Percentiles rank a stretch among this genome's conserved stretches.
Evolutionary conservation across 2,797 vertebrate genomes (phyloP).

Genomic region (Sebastes vulpes): DNA sequence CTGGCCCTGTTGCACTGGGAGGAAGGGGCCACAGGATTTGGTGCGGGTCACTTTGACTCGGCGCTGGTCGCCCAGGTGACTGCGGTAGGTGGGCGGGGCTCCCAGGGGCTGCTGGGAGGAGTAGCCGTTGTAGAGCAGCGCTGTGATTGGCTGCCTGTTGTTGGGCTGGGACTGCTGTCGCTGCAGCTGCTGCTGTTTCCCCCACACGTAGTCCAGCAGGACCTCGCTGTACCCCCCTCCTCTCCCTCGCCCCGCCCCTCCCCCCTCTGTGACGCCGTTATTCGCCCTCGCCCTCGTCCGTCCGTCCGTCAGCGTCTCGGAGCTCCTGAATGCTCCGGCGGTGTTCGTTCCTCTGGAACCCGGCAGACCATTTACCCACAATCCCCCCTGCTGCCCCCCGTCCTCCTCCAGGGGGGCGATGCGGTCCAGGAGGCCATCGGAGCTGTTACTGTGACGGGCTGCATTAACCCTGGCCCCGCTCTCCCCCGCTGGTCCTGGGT

Average conservation of each 20-base stretch:
- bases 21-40: slow-evolving; percentile 89
- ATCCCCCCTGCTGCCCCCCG: slow-evolving; percentile 9
- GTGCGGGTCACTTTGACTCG: slow-evolving; percentile 85
- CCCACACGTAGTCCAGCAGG: slow-evolving; percentile 89
- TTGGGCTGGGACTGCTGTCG: slow-evolving; percentile 70
- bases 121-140: slow-evolving; percentile 59
- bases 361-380: slow-evolving; percentile 31
- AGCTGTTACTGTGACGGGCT: slow-evolving; percentile 88
- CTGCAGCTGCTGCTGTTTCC: slow-evolving; percentile 84
- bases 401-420: slow-evolving; percentile 48
- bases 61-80: slow-evolving; percentile 78
- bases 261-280: slow-evolving; percentile 27
- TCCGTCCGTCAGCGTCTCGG: slow-evolving; percentile 13
- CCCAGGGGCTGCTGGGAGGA: slow-evolving; percentile 41
- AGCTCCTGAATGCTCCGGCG: slow-evolving; percentile 4
- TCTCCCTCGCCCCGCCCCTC: neutral
- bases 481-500: slow-evolving; percentile 11
- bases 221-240: slow-evolving; percentile 83
- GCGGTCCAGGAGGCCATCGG: slow-evolving; percentile 85
- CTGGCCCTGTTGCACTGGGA: slow-evolving; percentile 60
- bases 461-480: slow-evolving; percentile 22
- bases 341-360: slow-evolving; percentile 17
- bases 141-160: slow-evolving; percentile 46
- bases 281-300: neutral
- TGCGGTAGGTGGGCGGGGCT: slow-evolving; percentile 78